Evolutionary conservation across 1,140 invertebrate genomes (phyloP).

Genomic region (Zophobas morio): DNA sequence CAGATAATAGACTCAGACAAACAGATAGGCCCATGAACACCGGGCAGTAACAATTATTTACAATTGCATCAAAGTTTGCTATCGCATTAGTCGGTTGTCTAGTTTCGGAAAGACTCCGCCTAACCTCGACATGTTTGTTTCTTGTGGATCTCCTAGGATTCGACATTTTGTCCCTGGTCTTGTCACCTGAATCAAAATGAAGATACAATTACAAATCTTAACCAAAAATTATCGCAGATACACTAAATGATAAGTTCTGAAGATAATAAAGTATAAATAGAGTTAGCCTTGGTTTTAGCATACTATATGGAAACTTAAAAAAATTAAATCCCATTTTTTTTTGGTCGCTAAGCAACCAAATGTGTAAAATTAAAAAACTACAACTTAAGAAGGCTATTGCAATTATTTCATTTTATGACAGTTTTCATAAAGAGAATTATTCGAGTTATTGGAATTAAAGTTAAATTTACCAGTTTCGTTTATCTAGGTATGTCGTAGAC

Average conservation of each 20-base stretch:
- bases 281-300: slow-evolving; percentile 2
- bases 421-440: slow-evolving; percentile 3
- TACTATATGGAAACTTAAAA: slow-evolving; percentile 1
- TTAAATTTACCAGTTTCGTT: slow-evolving; percentile 6
- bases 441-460: slow-evolving; percentile 2
- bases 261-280: neutral
- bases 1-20: neutral
- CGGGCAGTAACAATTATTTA: neutral
- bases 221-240: slow-evolving; percentile 2
- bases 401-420: slow-evolving; percentile 1
- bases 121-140: neutral
- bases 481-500: slow-evolving; percentile 5
- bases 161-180: neutral
- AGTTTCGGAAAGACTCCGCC: neutral
- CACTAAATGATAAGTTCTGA: slow-evolving; percentile 2
- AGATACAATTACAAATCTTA: slow-evolving; percentile 3
- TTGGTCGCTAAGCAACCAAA: neutral
- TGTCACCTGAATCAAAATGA: slow-evolving; percentile 2
- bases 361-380: neutral
- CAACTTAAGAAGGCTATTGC: slow-evolving; percentile 1
- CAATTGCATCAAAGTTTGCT: neutral
- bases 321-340: neutral
- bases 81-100: neutral
- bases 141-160: neutral
- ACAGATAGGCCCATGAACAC: neutral